These are phyloP conservation scores for Salvelinus namaycush DNA, from an alignment of 2,113 vertebrate species.

Conservation along the genomic window DNA sequence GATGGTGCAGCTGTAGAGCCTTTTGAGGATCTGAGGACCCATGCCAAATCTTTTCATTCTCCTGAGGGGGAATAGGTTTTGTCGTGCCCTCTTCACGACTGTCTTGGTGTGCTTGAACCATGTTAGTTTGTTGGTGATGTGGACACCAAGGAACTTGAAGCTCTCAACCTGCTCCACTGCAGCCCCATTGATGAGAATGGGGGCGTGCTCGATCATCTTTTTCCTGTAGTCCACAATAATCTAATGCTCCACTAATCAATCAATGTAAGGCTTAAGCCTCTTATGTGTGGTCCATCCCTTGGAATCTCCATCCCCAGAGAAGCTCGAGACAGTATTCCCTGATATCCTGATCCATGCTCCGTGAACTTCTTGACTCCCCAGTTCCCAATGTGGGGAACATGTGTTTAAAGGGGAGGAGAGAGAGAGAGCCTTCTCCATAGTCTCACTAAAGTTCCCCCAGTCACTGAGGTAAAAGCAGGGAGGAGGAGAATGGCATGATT, in stretches of 20 bases:
- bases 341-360: background rate
- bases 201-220: too few relatives aligned
- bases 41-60: too few relatives aligned
- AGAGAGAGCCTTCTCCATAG: background rate
- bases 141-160: too few relatives aligned
- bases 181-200: too few relatives aligned
- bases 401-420: background rate
- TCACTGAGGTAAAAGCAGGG: constrained; percentile 23
- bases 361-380: background rate
- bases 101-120: too few relatives aligned
- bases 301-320: constrained; percentile 42
- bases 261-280: constrained; percentile 54
- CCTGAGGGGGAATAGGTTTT: too few relatives aligned
- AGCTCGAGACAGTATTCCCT: background rate
- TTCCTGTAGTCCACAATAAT: too few relatives aligned
- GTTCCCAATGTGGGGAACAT: background rate
- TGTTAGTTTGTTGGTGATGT: too few relatives aligned
- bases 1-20: too few relatives aligned
- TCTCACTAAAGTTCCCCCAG: constrained; percentile 13
- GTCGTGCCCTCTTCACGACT: too few relatives aligned
- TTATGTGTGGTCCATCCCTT: constrained; percentile 44
- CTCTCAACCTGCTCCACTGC: too few relatives aligned
- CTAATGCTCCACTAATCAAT: constrained; percentile 47
- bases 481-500: constrained; percentile 40
- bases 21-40: too few relatives aligned